A percentile compares a stretch with the other conserved stretches of the same genome.
Conservation (phyloP, 2,888 invertebrate species). For the Atrina japonica region DNA sequence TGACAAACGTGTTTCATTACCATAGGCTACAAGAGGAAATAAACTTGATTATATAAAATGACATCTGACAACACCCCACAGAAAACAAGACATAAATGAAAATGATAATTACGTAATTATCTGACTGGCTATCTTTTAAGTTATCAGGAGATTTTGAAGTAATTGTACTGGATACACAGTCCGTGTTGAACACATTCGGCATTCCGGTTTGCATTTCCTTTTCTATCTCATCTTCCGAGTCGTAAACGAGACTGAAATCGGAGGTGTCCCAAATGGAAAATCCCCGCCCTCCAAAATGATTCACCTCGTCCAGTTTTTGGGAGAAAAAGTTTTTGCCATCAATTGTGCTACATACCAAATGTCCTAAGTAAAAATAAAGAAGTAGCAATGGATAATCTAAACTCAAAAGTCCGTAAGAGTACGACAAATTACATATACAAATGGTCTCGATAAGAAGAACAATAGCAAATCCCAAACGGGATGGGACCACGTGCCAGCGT, state of each 20-base stretch:
- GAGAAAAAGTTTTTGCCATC: constrained; percentile 48
- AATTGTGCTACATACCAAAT: constrained; percentile 50
- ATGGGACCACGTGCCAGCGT: too few species aligned
- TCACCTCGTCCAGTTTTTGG: constrained; percentile 38
- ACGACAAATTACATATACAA: too few species aligned
- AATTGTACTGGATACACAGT: constrained; percentile 42
- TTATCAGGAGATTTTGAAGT: constrained; percentile 55
- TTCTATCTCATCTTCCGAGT: constrained; percentile 57
- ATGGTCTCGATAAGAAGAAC: too few species aligned
- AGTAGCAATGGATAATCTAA: too few species aligned
- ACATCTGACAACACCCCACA: too few species aligned
- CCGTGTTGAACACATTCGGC: constrained; percentile 56
- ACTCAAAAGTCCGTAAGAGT: too few species aligned
- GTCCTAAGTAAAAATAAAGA: constrained; percentile 52
- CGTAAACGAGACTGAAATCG: constrained; percentile 48
- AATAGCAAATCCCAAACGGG: too few species aligned
- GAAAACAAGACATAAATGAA: not conserved
- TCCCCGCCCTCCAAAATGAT: constrained; percentile 60
- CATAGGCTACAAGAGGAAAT: too few species aligned
- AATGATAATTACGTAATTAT: constrained; percentile 47
- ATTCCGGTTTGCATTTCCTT: constrained; percentile 48
- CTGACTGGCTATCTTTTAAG: constrained; percentile 52
- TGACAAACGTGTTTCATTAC: too few species aligned
- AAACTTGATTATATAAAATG: too few species aligned
- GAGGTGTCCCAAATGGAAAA: constrained; percentile 60